Evolutionary conservation across 2,797 vertebrate species (phyloP).

Genomic region (Atherinosoma microstoma): DNA sequence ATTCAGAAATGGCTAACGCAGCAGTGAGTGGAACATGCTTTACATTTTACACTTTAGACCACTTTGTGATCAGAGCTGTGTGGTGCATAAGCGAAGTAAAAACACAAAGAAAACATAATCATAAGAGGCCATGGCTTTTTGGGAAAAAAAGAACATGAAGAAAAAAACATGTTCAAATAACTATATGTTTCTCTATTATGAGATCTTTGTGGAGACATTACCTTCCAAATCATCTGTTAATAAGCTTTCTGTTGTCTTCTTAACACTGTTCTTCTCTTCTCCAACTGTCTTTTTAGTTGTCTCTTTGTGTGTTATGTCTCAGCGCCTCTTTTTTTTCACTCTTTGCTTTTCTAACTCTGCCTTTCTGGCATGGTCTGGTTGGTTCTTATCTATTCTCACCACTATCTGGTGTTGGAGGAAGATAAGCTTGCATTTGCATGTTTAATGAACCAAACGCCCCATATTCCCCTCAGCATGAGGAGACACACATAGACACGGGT

Average conservation of each 20-base stretch:
- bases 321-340: slow-evolving; percentile 44
- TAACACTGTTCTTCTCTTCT: slow-evolving; percentile 8
- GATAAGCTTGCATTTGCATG: slow-evolving; percentile 87
- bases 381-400: slow-evolving; percentile 84
- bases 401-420: slow-evolving; percentile 86
- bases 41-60: slow-evolving; percentile 17
- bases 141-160: slow-evolving; percentile 30
- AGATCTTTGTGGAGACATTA: slow-evolving; percentile 44
- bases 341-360: slow-evolving; percentile 30
- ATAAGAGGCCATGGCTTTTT: slow-evolving; percentile 8
- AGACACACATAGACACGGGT: slow-evolving; percentile 48
- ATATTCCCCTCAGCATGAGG: slow-evolving; percentile 61
- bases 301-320: slow-evolving; percentile 43
- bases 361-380: slow-evolving; percentile 68
- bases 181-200: slow-evolving; percentile 50
- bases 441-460: slow-evolving; percentile 79
- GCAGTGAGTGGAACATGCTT: neutral
- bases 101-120: slow-evolving; percentile 9
- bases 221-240: slow-evolving; percentile 37
- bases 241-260: slow-evolving; percentile 31
- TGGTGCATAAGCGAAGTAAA: slow-evolving; percentile 11
- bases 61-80: slow-evolving; percentile 27
- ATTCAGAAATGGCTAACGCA: slow-evolving; percentile 20
- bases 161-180: slow-evolving; percentile 39
- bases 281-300: slow-evolving; percentile 12